Evolutionary conservation across 2,797 vertebrate genomes (phyloP), one percentile per base, ranked within the genome.

Genomic region (Mallotus villosus): DNA sequence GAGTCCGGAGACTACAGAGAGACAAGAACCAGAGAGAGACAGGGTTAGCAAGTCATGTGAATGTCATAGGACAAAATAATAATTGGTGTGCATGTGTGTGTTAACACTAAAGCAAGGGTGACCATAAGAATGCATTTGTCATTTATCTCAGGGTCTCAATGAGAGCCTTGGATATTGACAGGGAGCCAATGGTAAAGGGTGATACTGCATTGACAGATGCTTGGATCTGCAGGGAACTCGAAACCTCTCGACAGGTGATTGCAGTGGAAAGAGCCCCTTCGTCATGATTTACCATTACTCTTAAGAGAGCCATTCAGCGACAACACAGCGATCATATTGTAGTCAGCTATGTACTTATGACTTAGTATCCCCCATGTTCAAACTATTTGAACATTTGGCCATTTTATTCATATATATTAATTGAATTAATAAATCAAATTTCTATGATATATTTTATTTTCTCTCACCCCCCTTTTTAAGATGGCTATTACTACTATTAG

Each of bases 1-100:
- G 78, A 95, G 91, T 74, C 96, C 95, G 34, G 96, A 97, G 78
- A 94, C 96, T 96, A 90, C 62, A 64, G 71, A 64, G 71, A 83
- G 51, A 82, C 58, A 67, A 46, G 37, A 70, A 46, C 51, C 41
- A 37, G 65, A 59, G 12, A 51, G 59, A 63, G 29, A 82, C 29
- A 63, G 61, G 19, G 29, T 34, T 32, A 63, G 63, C 19, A 63
- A 63, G 29, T 19, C 62, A 25, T 60, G 58, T 60, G 58, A 60
- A 25, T 60, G 21, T 14, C 7, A 41, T 41, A 14, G 9, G 62
- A n/a, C 32, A 8, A 46, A 46, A 46, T 1, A 46, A 46, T 46
- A 46, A 12, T 46, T 46, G 4, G 27, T 29, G 41, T 14, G 51
- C n/a, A n/a, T 17, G 51, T 55, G 22, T 68, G 73, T 78, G 63